Evolutionary conservation across 92 coral and sea anemone genomes (phyloP).

Genomic region (Epizoanthus stellaris): DNA sequence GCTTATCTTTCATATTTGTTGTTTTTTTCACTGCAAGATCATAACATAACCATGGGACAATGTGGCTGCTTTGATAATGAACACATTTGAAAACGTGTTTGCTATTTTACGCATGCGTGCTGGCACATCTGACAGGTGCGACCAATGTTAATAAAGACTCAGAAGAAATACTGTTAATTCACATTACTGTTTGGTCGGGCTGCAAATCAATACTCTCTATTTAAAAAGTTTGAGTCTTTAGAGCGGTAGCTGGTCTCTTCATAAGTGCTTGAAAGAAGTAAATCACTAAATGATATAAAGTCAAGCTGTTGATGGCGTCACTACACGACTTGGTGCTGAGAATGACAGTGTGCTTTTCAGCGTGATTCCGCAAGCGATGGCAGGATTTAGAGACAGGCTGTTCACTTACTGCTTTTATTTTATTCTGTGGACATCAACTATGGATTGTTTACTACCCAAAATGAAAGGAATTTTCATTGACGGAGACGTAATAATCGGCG

Average conservation of each 20-base stretch:
- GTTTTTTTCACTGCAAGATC: not conserved
- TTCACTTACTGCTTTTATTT: not conserved
- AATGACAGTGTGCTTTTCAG: not conserved
- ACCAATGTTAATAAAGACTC: not conserved
- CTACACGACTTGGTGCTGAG: not conserved
- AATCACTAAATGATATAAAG: not conserved
- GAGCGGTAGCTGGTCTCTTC: not conserved
- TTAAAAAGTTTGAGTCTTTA: not conserved
- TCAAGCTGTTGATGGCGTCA: not conserved
- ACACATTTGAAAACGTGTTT: no score
- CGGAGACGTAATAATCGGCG: constrained; percentile 71
- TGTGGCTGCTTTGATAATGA: not conserved
- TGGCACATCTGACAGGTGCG: constrained; percentile 24
- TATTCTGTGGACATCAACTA: constrained; percentile 10
- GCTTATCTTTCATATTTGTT: not conserved
- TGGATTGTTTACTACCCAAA: not conserved
- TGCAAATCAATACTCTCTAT: not conserved
- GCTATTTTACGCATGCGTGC: constrained; percentile 28
- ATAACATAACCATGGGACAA: not conserved
- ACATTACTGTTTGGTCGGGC: not conserved
- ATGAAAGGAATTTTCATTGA: constrained; percentile 32
- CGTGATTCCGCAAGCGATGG: not conserved
- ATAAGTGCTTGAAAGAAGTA: not conserved
- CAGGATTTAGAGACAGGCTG: not conserved
- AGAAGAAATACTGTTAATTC: constrained; percentile 5